Evolutionary conservation across 1,140 invertebrate species (phyloP).

Genomic region (Polypedilum vanderplanki): DNA sequence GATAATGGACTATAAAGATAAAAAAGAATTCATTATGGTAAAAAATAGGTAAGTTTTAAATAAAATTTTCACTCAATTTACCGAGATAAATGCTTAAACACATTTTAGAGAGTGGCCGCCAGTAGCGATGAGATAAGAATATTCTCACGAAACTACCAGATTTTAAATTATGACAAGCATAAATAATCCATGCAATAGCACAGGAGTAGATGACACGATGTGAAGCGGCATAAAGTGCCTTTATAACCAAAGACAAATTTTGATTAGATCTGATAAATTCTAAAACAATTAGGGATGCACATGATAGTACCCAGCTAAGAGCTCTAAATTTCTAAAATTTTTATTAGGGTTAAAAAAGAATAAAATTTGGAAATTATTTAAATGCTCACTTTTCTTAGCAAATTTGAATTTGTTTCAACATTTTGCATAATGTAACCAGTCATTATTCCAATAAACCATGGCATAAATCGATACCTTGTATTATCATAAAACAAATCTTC

Average conservation of each 20-base stretch:
- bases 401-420: background rate
- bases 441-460: background rate
- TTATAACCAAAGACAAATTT: background rate
- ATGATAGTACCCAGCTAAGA: background rate
- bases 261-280: background rate
- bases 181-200: conserved; percentile 5
- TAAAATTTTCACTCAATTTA: background rate
- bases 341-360: background rate
- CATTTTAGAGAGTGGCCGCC: background rate
- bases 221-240: background rate
- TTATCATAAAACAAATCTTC: background rate
- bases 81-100: conserved; percentile 5
- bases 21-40: too few species aligned
- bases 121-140: conserved; percentile 5
- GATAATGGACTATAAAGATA: background rate
- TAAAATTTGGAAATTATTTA: background rate
- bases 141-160: background rate
- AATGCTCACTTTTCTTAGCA: background rate
- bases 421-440: background rate
- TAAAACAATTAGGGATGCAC: background rate
- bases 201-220: background rate
- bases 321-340: background rate
- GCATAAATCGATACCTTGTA: background rate
- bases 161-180: background rate
- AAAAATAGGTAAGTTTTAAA: too few species aligned